Conservation (phyloP, 2,113 vertebrate genomes). For the Campylorhamphus procurvoides region DNA sequence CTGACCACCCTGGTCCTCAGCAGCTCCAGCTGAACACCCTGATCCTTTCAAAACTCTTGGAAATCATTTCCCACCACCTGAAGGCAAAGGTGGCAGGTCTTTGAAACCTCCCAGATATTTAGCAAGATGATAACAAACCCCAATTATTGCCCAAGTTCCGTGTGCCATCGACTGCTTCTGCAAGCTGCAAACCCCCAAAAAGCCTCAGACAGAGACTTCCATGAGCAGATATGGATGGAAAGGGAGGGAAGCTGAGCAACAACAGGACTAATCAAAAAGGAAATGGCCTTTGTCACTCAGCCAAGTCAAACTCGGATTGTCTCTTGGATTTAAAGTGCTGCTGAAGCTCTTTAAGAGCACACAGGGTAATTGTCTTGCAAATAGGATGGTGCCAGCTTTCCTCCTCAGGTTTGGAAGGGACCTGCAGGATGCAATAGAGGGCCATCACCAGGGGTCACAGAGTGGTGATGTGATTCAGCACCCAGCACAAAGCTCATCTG, state of each 20-base stretch:
- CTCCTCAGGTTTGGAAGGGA: neutral
- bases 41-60: neutral
- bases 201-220: neutral
- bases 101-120: neutral
- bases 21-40: neutral
- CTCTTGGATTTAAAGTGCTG: conserved; percentile 34
- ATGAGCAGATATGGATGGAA: neutral
- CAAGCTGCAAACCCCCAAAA: neutral
- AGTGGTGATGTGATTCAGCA: neutral
- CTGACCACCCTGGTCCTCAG: neutral
- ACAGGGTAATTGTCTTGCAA: neutral
- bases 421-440: neutral
- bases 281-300: conserved; percentile 48
- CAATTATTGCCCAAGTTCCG: neutral
- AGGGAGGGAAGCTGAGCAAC: conserved; percentile 7
- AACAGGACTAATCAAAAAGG: conserved; percentile 31
- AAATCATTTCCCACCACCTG: neutral
- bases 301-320: conserved; percentile 53
- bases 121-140: neutral
- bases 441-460: neutral
- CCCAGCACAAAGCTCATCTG: neutral
- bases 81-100: neutral
- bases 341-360: conserved; percentile 18
- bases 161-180: neutral
- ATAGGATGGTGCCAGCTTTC: neutral